Conservation (phyloP, 2,113 vertebrate genomes). For the Alectura lathami region DNA sequence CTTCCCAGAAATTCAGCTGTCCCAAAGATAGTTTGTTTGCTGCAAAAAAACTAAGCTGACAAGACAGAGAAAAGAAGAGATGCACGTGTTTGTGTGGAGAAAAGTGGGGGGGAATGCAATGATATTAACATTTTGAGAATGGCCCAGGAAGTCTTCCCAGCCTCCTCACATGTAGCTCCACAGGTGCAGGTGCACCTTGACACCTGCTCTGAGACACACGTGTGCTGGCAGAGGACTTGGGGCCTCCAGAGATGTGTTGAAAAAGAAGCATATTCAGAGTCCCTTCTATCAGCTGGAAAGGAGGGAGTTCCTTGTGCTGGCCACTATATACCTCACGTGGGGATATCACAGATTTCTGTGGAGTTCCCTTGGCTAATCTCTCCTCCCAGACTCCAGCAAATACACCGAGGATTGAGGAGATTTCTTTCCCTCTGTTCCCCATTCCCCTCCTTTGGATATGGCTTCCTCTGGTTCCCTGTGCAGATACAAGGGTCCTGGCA, state of each 20-base stretch:
- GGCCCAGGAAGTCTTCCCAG: neutral
- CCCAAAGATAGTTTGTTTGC: conserved; percentile 73
- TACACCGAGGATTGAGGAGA: neutral
- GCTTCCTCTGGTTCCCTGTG: neutral
- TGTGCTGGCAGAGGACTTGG: neutral
- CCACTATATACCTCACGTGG: neutral
- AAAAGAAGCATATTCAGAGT: neutral
- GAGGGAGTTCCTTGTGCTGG: neutral
- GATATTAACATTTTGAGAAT: neutral
- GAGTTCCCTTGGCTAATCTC: neutral
- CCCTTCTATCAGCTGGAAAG: neutral
- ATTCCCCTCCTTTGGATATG: neutral
- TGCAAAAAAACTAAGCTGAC: conserved; percentile 67
- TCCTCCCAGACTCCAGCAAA: neutral
- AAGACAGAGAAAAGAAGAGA: conserved; percentile 47
- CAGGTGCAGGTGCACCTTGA: neutral
- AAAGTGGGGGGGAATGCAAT: neutral
- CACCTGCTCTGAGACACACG: neutral
- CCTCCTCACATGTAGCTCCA: neutral
- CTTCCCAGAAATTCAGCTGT: conserved; percentile 75
- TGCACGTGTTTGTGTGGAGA: neutral
- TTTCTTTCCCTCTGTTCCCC: neutral
- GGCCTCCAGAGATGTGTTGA: neutral
- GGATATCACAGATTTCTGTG: neutral
- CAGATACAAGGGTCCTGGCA: neutral